Base-by-base conservation (phyloP, 2,113 vertebrate species). In the Hassar affinis region DNA sequence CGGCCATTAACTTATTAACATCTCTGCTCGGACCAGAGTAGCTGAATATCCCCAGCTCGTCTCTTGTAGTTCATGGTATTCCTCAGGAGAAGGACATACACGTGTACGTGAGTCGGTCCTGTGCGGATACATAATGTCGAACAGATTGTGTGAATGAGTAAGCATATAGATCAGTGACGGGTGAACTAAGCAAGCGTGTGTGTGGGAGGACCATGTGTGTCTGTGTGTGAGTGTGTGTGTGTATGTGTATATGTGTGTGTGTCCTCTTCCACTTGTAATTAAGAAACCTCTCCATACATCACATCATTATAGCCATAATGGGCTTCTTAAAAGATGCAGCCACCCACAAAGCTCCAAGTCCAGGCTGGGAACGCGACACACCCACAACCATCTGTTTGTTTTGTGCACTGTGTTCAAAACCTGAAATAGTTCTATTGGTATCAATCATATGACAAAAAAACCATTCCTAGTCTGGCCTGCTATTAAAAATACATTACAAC, bases 321-420 rank as follows among this genome's bases (percentile, higher is more conserved):
- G 75, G 68, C 77, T 80, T 72, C 54, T 62, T 59, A 30, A 42
- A 42, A 72, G 83, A 84, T 79, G 54, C 77, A 61, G 30, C 56
- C 78, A n/a, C 77, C 77, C 69, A 56, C 83, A 51, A 66, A n/a
- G 51, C 64, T 72, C 76, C 54, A 30, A 62, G 66, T 49, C 38
- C 54, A 79, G 0, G 6, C 64, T 79, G 64, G 66, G 56, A 72
- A 71, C 30, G 33, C 5, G 54, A 68, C 83, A 59, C 77, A 22
- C 77, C 77, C 68, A 79, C 83, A 56, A 64, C 83, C 83, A 84
- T 79, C 83, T 84, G 83, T 61, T 71, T 25, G 33, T 59, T 9
- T 18, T 42, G 30, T 47, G 14, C 61, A 61, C 30, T 84, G 62
- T 47, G 17, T 9, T 56, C 15, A 81, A 69, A 81, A 69, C 14